Conservation (phyloP, 2,888 invertebrate genomes). For the Trachelus stipa region DNA sequence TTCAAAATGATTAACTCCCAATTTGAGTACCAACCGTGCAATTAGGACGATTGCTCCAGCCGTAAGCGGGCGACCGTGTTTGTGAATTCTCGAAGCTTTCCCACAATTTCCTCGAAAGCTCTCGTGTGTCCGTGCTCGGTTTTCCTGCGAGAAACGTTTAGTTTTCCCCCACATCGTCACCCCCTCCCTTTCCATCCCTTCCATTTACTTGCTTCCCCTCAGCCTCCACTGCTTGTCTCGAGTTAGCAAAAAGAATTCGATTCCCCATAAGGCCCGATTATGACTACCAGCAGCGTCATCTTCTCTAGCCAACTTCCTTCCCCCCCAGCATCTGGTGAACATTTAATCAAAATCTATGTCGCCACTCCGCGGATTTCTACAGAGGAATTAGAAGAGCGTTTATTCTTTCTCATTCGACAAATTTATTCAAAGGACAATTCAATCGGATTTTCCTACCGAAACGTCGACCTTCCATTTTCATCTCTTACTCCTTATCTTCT, state of each 20-base stretch:
- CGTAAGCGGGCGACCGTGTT: slow-evolving; percentile 4
- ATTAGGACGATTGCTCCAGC: slow-evolving; percentile 48
- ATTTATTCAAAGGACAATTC: slow-evolving; percentile 23
- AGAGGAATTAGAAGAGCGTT: neutral
- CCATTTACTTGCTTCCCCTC: neutral
- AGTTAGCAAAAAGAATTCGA: neutral
- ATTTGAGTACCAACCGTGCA: slow-evolving; percentile 36
- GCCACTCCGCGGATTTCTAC: neutral
- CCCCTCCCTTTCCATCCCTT: neutral
- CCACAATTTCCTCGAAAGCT: slow-evolving; percentile 41
- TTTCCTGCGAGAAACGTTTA: slow-evolving; percentile 26
- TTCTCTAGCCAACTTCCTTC: neutral
- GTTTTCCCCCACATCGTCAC: neutral
- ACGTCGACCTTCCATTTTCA: neutral
- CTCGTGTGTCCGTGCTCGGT: slow-evolving; percentile 24
- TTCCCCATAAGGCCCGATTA: neutral
- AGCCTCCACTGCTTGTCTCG: neutral
- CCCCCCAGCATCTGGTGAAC: neutral
- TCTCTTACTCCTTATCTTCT: slow-evolving; percentile 1
- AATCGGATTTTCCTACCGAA: slow-evolving; percentile 17
- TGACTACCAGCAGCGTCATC: neutral
- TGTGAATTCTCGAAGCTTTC: slow-evolving; percentile 13
- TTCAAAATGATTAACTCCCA: slow-evolving; percentile 49
- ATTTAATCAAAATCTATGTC: neutral
- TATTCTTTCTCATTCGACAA: slow-evolving; percentile 19